phyloP scores from a whole-genome alignment of 2,797 vertebrate species.

The Cynopterus sphinx region DNA sequence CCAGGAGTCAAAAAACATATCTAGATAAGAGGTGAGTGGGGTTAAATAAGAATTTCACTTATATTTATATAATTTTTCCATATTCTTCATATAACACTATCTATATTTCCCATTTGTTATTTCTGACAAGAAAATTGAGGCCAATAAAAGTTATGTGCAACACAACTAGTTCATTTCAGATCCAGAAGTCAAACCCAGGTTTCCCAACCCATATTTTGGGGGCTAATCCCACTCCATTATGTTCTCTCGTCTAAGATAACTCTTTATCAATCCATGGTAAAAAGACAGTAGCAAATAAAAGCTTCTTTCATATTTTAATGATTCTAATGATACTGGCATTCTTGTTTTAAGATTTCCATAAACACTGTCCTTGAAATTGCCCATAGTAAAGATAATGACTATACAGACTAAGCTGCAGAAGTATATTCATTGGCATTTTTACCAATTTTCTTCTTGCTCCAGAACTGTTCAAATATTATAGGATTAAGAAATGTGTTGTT shows the following conservation, averaged over 20 bases:
- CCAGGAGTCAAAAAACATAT: background rate
- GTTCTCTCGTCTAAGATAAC: background rate
- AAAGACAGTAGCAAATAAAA: background rate
- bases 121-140: conserved; percentile 23
- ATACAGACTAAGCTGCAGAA: background rate
- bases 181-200: background rate
- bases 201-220: background rate
- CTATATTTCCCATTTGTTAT: conserved; percentile 6
- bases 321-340: background rate
- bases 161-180: background rate
- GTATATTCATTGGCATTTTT: background rate
- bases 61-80: background rate
- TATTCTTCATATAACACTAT: background rate
- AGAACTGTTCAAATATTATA: conserved; percentile 29
- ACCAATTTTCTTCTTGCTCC: conserved; percentile 26
- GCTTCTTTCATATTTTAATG: background rate
- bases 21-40: background rate
- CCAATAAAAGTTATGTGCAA: background rate
- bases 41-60: background rate
- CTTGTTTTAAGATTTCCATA: background rate
- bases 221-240: background rate
- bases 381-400: background rate
- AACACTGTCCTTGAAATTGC: background rate
- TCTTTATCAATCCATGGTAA: background rate
- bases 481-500: conserved; percentile 37